Evolutionary conservation across 2,888 invertebrate species (phyloP), one percentile per base, ranked within the genome.

Genomic region (Hermaeophaga mercurialis): DNA sequence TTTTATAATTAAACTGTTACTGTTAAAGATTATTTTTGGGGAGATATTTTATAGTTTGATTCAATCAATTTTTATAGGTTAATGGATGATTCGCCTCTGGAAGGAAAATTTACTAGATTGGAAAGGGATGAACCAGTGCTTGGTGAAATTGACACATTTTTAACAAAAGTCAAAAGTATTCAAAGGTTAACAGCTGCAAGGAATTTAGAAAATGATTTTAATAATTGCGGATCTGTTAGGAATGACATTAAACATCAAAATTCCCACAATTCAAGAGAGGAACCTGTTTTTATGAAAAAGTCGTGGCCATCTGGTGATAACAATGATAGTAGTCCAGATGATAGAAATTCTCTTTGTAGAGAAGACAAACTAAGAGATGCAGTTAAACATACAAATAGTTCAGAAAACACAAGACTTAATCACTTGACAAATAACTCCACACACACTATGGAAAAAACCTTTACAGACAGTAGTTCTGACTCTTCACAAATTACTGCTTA

Each of bases 311-410:
- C 64, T 55, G 78, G 77, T 2, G 78, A 78, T 46, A 72, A 69
- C 44, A 66, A 71, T 24, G 67, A 72, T 26, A 76, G 75, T 56
- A 74, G 78, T 34, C 79, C 78, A 26, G 74, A 78, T 66, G 65
- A 74, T 22, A 65, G 75, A 54, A 67, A 73, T 46, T 58, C 63
- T 17, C 57, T 72, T 47, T 70, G 70, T 53, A 44, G 56, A 31
- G 43, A 55, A 34, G 46, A 54, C 28, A 38, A 58, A 28, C 1
- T 24, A 7, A 46, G 14, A 9, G 55, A 56, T 7, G 18, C 44
- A 17, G 11, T 17, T 14, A 39, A 28, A 43, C 28, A 39, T 9
- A 6, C 5, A 22, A 24, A 17, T 5, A 12, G 14, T 44, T 11
- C 38, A 26, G 28, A 47, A 17, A 15, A 41, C 34, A 2, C 36